A percentile compares a stretch with the other conserved stretches of the same genome.
phyloP scores from a whole-genome alignment of 2,113 vertebrate species.

The Fregata magnificens region DNA sequence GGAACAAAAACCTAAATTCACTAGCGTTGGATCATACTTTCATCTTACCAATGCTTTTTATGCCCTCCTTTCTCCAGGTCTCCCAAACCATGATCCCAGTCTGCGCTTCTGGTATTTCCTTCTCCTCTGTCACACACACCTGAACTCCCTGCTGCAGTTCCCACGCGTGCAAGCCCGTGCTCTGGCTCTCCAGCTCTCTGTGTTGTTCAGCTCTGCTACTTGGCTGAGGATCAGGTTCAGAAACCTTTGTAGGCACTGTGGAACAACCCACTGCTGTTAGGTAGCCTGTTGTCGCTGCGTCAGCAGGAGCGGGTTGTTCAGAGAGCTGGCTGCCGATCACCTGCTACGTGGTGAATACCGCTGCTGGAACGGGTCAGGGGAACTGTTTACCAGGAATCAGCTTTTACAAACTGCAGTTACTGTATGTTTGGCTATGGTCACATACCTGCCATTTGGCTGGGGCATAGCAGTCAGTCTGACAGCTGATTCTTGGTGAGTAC shows the following conservation, averaged over 20 bases:
- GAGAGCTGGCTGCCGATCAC: not conserved
- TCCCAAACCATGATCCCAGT: too few relatives aligned
- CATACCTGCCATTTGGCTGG: not conserved
- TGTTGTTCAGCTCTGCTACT: not conserved
- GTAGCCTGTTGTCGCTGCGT: not conserved
- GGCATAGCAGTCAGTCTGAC: rapidly evolving
- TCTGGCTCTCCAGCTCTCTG: too few relatives aligned
- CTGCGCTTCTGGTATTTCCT: not conserved
- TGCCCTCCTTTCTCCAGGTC: not conserved
- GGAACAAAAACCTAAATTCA: not conserved
- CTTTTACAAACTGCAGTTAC: not conserved
- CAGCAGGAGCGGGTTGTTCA: not conserved
- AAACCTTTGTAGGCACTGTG: not conserved
- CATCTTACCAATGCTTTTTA: rapidly evolving
- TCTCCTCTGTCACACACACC: too few relatives aligned
- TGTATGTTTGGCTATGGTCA: not conserved
- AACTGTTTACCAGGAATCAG: not conserved
- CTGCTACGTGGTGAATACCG: not conserved
- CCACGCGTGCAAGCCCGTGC: rapidly evolving
- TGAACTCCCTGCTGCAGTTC: not conserved
- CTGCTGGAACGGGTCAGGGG: not conserved
- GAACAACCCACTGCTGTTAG: not conserved
- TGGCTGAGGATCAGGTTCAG: not conserved
- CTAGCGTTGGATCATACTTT: rapidly evolving
- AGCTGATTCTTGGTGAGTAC: rapidly evolving